phyloP scores from a whole-genome alignment of 2,888 invertebrate genomes.

The Nemoura dubitans region DNA sequence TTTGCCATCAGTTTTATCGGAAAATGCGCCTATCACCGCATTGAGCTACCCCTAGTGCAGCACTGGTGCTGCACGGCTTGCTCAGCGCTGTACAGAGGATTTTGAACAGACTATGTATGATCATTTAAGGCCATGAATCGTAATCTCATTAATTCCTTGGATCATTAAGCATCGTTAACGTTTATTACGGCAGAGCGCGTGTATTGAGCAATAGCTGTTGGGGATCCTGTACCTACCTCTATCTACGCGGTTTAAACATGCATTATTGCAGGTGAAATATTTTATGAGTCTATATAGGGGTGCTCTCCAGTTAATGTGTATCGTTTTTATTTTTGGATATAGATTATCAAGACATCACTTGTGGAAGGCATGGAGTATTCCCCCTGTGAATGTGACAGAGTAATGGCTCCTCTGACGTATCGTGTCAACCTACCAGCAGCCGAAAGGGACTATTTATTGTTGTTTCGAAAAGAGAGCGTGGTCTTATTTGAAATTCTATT shows the following conservation, averaged over 20 bases:
- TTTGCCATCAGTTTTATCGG: background rate
- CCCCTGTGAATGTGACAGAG: too few species aligned
- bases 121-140: constrained; percentile 27
- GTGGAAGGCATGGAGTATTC: background rate
- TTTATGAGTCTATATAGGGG: background rate
- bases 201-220: background rate
- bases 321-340: background rate
- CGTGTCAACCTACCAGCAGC: too few species aligned
- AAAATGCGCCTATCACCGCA: background rate
- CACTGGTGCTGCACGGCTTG: background rate
- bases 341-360: background rate
- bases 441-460: too few species aligned
- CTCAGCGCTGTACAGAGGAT: background rate
- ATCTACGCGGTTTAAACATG: too few species aligned
- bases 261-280: background rate
- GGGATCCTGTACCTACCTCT: too few species aligned
- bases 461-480: too few species aligned
- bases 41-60: too few species aligned
- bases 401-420: too few species aligned
- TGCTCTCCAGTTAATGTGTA: background rate
- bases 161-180: constrained; percentile 33
- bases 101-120: constrained; percentile 32
- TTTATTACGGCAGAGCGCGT: constrained; percentile 16
- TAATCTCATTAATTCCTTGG: constrained; percentile 31
- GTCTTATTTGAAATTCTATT: too few species aligned